Conservation (phyloP, 2,888 invertebrate species). For the Chaetoderma sp. region DNA sequence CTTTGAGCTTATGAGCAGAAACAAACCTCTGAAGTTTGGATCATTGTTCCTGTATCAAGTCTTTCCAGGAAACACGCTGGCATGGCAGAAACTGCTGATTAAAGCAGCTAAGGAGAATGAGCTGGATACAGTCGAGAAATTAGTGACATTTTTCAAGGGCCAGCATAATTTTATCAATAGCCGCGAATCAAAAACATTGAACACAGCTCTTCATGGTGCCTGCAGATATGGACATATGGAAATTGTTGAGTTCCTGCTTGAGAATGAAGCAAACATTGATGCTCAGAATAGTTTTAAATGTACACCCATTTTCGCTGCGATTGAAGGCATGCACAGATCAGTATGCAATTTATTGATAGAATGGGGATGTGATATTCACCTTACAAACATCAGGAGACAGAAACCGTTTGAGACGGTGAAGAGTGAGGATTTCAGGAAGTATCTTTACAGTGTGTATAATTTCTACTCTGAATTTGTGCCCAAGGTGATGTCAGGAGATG, state of each 20-base stretch:
- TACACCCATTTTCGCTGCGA: conserved; percentile 62
- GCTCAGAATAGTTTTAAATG: conserved; percentile 58
- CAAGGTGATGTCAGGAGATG: conserved; percentile 62
- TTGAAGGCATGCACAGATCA: conserved; percentile 61
- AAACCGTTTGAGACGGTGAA: conserved; percentile 62
- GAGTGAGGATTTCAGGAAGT: conserved; percentile 62
- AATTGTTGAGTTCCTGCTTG: conserved; percentile 58
- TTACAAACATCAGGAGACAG: conserved; percentile 51
- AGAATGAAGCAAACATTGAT: conserved; percentile 66
- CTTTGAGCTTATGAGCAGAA: conserved; percentile 62
- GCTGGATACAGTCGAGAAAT: conserved; percentile 59
- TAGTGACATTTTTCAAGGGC: conserved; percentile 63
- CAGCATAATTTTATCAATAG: conserved; percentile 64
- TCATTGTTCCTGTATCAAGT: conserved; percentile 65
- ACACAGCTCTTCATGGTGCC: conserved; percentile 65
- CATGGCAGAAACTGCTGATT: conserved; percentile 62
- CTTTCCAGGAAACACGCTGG: conserved; percentile 62
- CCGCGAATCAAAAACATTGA: conserved; percentile 59
- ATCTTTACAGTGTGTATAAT: conserved; percentile 59
- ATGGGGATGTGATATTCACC: conserved; percentile 67
- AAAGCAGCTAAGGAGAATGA: conserved; percentile 63
- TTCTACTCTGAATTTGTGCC: conserved; percentile 62
- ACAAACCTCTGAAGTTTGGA: conserved; percentile 61
- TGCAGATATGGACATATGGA: conserved; percentile 62
- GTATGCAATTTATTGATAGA: conserved; percentile 65